Evolutionary conservation across 37 sponge, comb jelly and placozoan species (phyloP).

Genomic region (Haliclona indistincta): DNA sequence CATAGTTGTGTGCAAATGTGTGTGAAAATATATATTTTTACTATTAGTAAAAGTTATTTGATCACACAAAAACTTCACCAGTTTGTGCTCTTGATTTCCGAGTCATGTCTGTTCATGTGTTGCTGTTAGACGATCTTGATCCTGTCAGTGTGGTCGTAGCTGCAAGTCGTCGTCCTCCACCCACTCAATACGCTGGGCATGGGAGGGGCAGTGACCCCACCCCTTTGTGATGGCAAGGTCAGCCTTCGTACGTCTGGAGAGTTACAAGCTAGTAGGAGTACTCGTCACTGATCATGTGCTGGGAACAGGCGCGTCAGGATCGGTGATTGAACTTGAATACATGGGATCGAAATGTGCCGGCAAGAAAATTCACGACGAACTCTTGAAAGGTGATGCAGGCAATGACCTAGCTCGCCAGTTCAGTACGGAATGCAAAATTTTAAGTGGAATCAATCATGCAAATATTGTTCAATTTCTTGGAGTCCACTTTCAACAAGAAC

Average conservation of each 20-base stretch:
- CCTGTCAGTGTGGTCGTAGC: no score
- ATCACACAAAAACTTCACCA: no score
- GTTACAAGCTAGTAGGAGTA: constrained; percentile 19
- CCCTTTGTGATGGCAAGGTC: no score
- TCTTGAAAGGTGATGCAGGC: background rate
- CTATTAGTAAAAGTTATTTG: no score
- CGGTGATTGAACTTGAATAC: constrained; percentile 24
- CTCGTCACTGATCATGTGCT: constrained; percentile 9
- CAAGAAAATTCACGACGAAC: constrained; percentile 29
- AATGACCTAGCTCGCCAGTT: background rate
- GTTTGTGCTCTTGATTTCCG: no score
- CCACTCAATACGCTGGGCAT: no score
- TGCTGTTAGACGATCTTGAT: no score
- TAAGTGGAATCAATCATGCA: constrained; percentile 18
- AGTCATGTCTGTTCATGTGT: no score
- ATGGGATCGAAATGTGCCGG: constrained; percentile 31
- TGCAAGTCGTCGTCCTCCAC: no score
- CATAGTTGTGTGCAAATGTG: no score
- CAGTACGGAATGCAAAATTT: constrained; percentile 12
- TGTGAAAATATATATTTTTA: no score
- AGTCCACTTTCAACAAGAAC: constrained; percentile 10
- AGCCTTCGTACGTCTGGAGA: constrained; percentile 17
- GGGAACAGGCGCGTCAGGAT: constrained; percentile 17
- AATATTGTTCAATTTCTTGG: constrained; percentile 46
- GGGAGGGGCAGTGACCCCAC: no score